phyloP scores from a whole-genome alignment of 2,888 invertebrate species.

The Euphydryas editha region DNA sequence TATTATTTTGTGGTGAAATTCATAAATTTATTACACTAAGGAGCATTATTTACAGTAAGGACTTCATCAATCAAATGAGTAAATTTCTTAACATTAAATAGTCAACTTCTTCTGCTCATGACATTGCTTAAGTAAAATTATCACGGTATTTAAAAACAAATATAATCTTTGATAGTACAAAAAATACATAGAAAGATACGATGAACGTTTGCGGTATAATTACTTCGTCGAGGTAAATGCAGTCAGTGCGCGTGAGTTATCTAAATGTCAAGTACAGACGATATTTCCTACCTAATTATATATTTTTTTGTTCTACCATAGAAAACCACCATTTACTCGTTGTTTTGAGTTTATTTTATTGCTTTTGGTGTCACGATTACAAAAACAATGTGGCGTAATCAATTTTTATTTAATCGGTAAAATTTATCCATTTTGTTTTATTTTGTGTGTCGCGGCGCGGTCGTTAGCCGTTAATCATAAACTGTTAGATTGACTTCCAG shows the following conservation, averaged over 20 bases:
- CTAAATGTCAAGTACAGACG: slow-evolving; percentile 60
- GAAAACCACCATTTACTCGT: slow-evolving; percentile 33
- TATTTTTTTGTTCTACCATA: slow-evolving; percentile 41
- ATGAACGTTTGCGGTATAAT: slow-evolving; percentile 40
- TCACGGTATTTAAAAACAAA: background rate
- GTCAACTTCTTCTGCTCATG: background rate
- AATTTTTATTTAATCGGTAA: slow-evolving; percentile 8
- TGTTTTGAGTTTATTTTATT: slow-evolving; percentile 7
- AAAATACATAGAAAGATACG: slow-evolving; percentile 33
- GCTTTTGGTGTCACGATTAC: slow-evolving; percentile 9
- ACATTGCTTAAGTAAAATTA: background rate
- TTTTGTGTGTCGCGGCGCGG: background rate
- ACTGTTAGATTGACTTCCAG: no score
- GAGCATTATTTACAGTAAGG: no score
- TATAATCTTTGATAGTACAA: slow-evolving; percentile 11
- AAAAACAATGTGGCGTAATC: background rate
- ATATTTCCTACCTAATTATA: slow-evolving; percentile 53
- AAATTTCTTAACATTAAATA: no score
- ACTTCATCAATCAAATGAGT: no score
- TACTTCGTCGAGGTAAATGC: slow-evolving; percentile 42
- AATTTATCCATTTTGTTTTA: background rate
- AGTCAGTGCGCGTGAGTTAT: slow-evolving; percentile 42
- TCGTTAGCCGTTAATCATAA: no score
- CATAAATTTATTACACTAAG: no score
- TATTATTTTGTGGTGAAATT: no score